These are phyloP conservation scores for Carassius auratus DNA, from an alignment of 2,113 vertebrate genomes.

Conservation along the genomic window DNA sequence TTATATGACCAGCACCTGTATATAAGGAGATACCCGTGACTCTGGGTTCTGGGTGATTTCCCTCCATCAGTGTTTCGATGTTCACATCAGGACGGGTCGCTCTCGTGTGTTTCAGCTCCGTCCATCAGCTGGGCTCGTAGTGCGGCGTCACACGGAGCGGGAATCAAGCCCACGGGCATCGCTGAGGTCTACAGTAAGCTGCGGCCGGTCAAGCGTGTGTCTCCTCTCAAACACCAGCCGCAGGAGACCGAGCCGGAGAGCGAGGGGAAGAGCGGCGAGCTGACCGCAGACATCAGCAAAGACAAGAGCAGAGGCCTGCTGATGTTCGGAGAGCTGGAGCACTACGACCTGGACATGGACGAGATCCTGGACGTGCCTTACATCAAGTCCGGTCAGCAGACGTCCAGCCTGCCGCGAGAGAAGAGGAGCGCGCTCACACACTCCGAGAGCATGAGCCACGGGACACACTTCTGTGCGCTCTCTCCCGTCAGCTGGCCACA, in stretches of 20 bases:
- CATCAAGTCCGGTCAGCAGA: conserved; percentile 81
- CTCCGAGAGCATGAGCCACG: no score
- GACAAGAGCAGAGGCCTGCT: conserved; percentile 67
- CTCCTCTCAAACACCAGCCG: conserved; percentile 94
- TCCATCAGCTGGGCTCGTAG: conserved; percentile 88
- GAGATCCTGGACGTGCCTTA: conserved; percentile 99
- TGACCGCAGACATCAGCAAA: conserved; percentile 59
- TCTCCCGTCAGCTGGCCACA: conserved; percentile 91
- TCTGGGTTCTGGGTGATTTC: no score
- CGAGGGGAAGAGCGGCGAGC: conserved; percentile 51
- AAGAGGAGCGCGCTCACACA: conserved; percentile 69
- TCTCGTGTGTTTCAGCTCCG: conserved; percentile 76
- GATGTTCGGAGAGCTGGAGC: conserved; percentile 88
- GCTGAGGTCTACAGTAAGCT: conserved; percentile 94
- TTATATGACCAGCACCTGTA: no score
- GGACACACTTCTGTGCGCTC: conserved; percentile 58
- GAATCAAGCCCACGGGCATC: conserved; percentile 89
- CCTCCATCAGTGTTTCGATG: no score
- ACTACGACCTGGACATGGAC: conserved; percentile 98
- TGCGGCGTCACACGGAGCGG: conserved; percentile 78
- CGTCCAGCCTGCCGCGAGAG: conserved; percentile 61
- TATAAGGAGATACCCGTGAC: no score
- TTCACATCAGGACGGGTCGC: no score
- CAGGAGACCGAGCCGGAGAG: conserved; percentile 79
- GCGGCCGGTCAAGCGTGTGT: conserved; percentile 94